phyloP scores from a whole-genome alignment of 1,140 invertebrate species.

The Bombus vancouverensis region DNA sequence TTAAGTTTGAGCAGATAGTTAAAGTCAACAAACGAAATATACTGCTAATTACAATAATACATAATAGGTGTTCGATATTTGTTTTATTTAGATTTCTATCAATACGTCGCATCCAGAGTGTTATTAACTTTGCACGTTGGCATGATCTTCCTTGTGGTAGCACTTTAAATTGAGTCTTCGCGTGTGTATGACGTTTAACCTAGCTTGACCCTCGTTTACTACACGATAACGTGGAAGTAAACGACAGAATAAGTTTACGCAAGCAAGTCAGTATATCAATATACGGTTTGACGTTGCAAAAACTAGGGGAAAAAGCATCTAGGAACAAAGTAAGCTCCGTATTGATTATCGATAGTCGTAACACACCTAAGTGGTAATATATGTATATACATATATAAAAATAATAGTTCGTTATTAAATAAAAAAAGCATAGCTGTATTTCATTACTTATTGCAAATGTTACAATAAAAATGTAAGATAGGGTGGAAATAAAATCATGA shows the following conservation, averaged over 20 bases:
- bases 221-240: slow-evolving; percentile 22
- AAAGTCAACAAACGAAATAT: not conserved
- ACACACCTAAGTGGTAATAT: no score
- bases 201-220: slow-evolving; percentile 67
- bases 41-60: not conserved
- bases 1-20: not conserved
- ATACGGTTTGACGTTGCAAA: slow-evolving; percentile 55
- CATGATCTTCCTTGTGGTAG: not conserved
- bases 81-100: not conserved
- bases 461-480: not conserved
- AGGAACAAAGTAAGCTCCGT: not conserved
- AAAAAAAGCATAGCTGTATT: not conserved
- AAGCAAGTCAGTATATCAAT: slow-evolving; percentile 70
- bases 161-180: slow-evolving; percentile 11
- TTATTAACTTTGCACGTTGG: not conserved
- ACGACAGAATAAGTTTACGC: slow-evolving; percentile 56
- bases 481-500: not conserved
- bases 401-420: not conserved
- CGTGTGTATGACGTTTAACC: slow-evolving; percentile 53
- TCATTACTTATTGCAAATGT: not conserved
- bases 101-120: not conserved
- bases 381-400: not conserved
- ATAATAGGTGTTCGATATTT: not conserved
- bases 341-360: not conserved
- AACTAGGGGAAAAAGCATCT: not conserved